Percentiles rank a stretch among this genome's conserved stretches.
Conservation (phyloP, 2,113 vertebrate genomes). For the Tretioscincus oriximinensis region DNA sequence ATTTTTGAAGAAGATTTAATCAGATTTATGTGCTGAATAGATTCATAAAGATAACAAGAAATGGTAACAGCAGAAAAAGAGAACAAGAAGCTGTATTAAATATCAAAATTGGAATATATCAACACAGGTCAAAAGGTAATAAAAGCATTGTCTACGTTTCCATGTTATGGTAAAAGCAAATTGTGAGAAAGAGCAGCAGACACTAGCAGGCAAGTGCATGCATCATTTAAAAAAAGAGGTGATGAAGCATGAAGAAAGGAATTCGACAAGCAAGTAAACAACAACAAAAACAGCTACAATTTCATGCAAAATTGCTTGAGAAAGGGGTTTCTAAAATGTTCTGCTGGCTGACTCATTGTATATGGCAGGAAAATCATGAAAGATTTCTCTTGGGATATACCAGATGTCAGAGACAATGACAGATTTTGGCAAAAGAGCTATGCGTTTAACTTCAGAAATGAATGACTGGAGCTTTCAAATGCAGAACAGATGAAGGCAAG, state of each 20-base stretch:
- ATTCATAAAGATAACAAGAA: slow-evolving; percentile 28
- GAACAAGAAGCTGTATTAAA: background rate
- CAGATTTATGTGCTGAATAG: background rate
- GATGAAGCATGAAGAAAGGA: slow-evolving; percentile 40
- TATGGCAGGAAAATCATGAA: background rate
- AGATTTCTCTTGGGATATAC: background rate
- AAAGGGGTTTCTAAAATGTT: slow-evolving; percentile 22
- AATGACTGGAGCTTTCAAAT: background rate
- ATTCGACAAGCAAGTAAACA: slow-evolving; percentile 36
- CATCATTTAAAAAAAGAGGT: slow-evolving; percentile 23
- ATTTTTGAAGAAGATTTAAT: slow-evolving; percentile 22
- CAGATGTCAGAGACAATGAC: background rate
- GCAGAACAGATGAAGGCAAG: background rate
- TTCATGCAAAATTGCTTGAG: background rate
- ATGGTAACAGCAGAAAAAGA: background rate
- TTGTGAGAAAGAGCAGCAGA: slow-evolving; percentile 41
- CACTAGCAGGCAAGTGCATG: background rate
- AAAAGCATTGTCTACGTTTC: slow-evolving; percentile 24
- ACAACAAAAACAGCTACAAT: background rate
- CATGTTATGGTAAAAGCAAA: slow-evolving; percentile 37
- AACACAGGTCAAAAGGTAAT: slow-evolving; percentile 27
- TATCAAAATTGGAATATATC: background rate
- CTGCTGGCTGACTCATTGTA: background rate
- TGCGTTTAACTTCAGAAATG: background rate
- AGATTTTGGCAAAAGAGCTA: background rate